Evolutionary conservation across 2,113 vertebrate genomes (phyloP).

Genomic region (Cettia cetti): DNA sequence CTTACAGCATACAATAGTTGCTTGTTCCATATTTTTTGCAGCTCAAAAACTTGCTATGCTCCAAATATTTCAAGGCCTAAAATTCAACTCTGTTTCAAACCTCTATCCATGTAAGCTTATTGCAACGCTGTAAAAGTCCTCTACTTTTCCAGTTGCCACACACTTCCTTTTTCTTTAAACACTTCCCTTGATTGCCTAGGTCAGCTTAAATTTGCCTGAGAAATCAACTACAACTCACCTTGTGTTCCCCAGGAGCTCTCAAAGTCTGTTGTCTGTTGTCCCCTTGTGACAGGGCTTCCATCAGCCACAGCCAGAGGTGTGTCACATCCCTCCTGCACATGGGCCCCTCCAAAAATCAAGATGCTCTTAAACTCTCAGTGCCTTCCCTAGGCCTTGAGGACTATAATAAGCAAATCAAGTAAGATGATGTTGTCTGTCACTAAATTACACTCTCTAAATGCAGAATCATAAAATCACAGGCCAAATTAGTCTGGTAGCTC

Average conservation of each 20-base stretch:
- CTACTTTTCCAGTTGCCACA: not conserved
- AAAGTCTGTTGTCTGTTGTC: not conserved
- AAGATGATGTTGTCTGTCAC: not conserved
- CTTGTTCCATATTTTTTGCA: not conserved
- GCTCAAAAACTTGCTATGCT: not conserved
- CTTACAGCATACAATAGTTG: not conserved
- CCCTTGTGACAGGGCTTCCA: not conserved
- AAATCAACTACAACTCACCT: not conserved
- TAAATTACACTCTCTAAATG: not conserved
- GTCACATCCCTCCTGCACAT: fast-evolving
- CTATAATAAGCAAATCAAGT: not conserved
- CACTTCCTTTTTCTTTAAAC: not conserved
- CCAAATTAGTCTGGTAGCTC: not conserved
- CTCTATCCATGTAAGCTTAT: not conserved
- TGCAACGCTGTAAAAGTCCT: not conserved
- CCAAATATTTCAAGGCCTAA: not conserved
- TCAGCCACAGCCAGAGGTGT: not conserved
- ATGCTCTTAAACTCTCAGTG: not conserved
- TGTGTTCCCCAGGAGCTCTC: not conserved
- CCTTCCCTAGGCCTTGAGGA: not conserved
- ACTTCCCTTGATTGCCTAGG: not conserved
- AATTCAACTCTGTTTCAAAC: not conserved
- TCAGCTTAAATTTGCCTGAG: not conserved
- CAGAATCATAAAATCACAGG: not conserved
- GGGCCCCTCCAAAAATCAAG: not conserved